A percentile compares a stretch with the other conserved stretches of the same genome.
These are phyloP conservation scores for Drosophila birchii DNA, from an alignment of 2,888 invertebrate species.

Conservation along the genomic window DNA sequence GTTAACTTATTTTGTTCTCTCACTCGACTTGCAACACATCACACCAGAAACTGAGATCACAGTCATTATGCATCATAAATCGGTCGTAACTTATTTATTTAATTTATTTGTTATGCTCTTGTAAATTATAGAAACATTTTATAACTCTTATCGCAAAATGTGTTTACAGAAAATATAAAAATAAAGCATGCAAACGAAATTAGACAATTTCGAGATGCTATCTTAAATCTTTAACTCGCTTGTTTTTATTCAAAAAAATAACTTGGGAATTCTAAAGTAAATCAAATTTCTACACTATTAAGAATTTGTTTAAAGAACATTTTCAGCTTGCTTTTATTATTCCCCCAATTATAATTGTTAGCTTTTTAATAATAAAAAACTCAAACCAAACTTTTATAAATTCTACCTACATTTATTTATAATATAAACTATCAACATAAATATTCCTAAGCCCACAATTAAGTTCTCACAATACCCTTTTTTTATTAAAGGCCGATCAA, in stretches of 20 bases:
- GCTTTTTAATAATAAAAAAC: not conserved
- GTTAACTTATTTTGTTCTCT: slow-evolving; percentile 52
- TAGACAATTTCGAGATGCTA: slow-evolving; percentile 17
- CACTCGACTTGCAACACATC: slow-evolving; percentile 1
- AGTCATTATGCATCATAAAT: slow-evolving; percentile 34
- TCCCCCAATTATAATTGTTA: too few species aligned
- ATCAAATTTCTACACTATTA: too few species aligned
- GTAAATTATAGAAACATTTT: slow-evolving; percentile 51
- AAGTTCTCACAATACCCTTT: slow-evolving; percentile 7
- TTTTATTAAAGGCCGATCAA: slow-evolving; percentile 35
- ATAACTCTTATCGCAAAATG: slow-evolving; percentile 51
- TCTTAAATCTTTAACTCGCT: slow-evolving; percentile 8
- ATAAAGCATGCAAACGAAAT: slow-evolving; percentile 43
- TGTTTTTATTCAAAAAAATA: not conserved
- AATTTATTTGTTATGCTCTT: slow-evolving; percentile 70
- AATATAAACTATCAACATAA: not conserved
- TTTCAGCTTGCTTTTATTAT: not conserved
- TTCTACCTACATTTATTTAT: not conserved
- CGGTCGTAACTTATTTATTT: slow-evolving; percentile 65
- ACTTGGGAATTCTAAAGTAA: too few species aligned
- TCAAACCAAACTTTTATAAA: not conserved
- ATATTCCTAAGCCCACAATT: not conserved
- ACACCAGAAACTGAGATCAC: slow-evolving; percentile 9
- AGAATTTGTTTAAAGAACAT: not conserved
- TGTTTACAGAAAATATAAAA: slow-evolving; percentile 58